Evolutionary conservation across 2,888 invertebrate genomes (phyloP), one percentile per base, ranked within the genome.

Genomic region (Noctua janthina): DNA sequence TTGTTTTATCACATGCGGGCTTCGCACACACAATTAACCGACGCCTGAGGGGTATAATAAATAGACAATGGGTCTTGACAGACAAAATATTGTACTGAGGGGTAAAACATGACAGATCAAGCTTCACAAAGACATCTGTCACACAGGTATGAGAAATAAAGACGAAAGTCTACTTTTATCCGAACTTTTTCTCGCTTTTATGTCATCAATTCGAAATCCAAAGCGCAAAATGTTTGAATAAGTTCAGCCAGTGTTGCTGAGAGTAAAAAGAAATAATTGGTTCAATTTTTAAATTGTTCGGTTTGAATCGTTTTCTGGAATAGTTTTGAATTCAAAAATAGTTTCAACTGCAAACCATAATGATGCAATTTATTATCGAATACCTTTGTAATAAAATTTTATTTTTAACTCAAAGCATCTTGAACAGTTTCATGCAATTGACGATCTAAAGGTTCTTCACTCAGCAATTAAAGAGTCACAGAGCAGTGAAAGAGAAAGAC

Each of bases 401-500:
- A 82, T 88, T 86, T 88, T 83, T 85, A 78, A 75, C 78, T 78
- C 71, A 68, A 87, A 86, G 51, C 74, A 79, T 84, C 85, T 80
- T 54, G 54, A 73, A 20, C 64, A 83, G 66, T 83, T 84, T 76
- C 79, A 82, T 84, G 74, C 81, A 90, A 91, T 89, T 81, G 84
- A 84, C 80, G 78, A 82, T 85, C 74, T 89, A 85, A 87, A 84
- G 74, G 75, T 68, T 78, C 82, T 85, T 23, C 23, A 83, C 74
- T 64, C 29, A 79, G 78, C 87, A 89, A 91, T 91, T 88, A 89
- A 87, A 86, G 81, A 88, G 84, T 86, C 88, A 85, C 77, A 70
- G 79, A 84, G 64, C 76, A 72, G 43, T 35, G 62, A 78, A 77
- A 39, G 75, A 89, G 70, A 74, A 84, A 86, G 79, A 87, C 35